Evolutionary conservation across 1,140 invertebrate species (phyloP), one percentile per base, ranked within the genome.

Genomic region (Bombus balteatus): DNA sequence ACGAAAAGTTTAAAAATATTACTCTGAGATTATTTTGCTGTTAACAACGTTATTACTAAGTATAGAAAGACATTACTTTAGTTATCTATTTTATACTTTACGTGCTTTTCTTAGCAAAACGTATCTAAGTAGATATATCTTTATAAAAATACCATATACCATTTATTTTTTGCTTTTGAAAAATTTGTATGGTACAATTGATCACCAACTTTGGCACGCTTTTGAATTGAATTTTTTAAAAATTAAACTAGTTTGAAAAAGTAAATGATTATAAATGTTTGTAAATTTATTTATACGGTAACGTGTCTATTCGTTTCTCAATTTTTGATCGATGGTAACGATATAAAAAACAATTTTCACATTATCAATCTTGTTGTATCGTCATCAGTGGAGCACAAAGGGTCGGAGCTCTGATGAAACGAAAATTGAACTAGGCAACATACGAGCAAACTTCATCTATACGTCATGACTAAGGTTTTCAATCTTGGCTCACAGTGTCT

Each of bases 401-500:
- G n/a, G 65, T 32, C n/a, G 12, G 13, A 32, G 39, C 0, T 25
- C 5, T 18, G 72, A 53, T 34, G n/a, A 53, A 47, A 74, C 25
- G 43, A 74, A 32, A 74, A 74, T 74, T 53, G 59, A 80, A 37
- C 62, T 3, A 39, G 9, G 15, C 25, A 18, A 34, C 66, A 15
- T 71, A 15, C 32, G 32, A 37, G 32, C 15, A 22, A 68, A 68
- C 32, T 68, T 68, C 66, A 37, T 37, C 66, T 68, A 68, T 68
- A 32, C 22, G 34, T 22, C 28, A 34, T 15, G 73, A n/a, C 47
- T 75, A 82, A 82, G 72, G 39, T 73, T 65, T 73, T 65, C 39
- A 65, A 59, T 25, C 32, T 74, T 65, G 22, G 22, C 25, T 39
- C 81, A 41, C 28, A 13, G 34, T 73, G 37, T 81, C 80, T 71